Base-by-base conservation (phyloP, 2,888 invertebrate species). In the Terebella lapidaria region DNA sequence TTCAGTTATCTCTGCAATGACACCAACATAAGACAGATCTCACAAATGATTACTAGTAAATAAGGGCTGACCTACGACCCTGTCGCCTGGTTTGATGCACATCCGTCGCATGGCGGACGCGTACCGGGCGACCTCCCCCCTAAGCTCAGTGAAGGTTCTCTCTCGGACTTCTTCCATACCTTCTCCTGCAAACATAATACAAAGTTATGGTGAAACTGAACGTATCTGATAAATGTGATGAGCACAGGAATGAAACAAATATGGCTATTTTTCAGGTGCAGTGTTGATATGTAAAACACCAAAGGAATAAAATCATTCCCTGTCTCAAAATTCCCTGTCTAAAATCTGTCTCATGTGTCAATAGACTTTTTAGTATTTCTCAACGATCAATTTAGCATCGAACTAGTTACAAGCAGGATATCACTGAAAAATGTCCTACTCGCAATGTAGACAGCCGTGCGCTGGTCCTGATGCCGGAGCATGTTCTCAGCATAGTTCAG, bases 401-500 rank as follows among this genome's bases (percentile, higher is more conserved):
- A 35, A 10, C 10, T 35, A 35, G 10, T 35, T 35, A n/a, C n/a
- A 35, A 15, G n/a, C n/a, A 15, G 10, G n/a, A 35, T 35, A 35
- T 35, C 42, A 35, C 42, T 15, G 10, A 35, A n/a, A n/a, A n/a
- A n/a, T n/a, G n/a, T 18, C 68, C 62, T 72, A 84, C 84, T 80
- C 71, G 82, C 77, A 52, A 79, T 74, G 69, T 82, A 83, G 29
- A 84, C 72, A 2, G 84, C 84, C 1, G 79, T 65, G 58, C 76
- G 73, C 60, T 81, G 79, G 71, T 83, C 81, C 47, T 77, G 70
- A 54, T 77, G 79, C 54, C 77, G 72, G 18, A 83, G 71, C 5
- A 84, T 62, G 68, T 85, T 84, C 71, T 84, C 84, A 0, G 85
- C 82, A 76, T 80, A 85, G 70, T 85, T 85, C 18, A 84, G 71